Evolutionary conservation across 2,888 invertebrate genomes (phyloP).

Genomic region (Pemphredon lugubris): DNA sequence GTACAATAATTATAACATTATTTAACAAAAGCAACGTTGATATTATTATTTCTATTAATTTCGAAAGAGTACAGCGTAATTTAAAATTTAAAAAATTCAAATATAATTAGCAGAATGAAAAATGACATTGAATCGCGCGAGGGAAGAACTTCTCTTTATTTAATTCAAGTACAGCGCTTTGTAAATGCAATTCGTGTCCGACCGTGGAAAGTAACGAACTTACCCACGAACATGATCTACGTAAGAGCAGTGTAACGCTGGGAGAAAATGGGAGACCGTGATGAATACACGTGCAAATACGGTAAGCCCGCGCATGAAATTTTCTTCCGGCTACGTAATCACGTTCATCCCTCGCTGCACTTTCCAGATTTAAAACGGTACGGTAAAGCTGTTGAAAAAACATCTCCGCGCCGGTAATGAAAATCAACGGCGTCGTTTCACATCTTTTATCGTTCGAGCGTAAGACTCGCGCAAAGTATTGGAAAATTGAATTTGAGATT

Average conservation of each 20-base stretch:
- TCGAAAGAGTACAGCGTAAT: no score
- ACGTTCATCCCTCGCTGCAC: background rate
- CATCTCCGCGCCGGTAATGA: no score
- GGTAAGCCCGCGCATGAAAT: background rate
- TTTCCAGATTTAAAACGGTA: background rate
- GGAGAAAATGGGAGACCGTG: slow-evolving; percentile 2
- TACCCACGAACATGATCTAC: slow-evolving; percentile 28
- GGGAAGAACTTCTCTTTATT: background rate
- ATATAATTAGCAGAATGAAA: no score
- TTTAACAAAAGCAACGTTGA: no score
- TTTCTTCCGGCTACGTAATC: background rate
- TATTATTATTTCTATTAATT: no score
- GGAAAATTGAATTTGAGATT: no score
- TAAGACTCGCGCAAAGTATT: no score
- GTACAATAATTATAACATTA: no score
- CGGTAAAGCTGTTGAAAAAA: no score
- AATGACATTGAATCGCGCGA: background rate
- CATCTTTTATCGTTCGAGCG: no score
- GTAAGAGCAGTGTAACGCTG: background rate
- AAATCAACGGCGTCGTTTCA: no score
- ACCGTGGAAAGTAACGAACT: slow-evolving; percentile 18
- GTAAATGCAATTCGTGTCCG: slow-evolving; percentile 6
- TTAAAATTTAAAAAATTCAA: no score
- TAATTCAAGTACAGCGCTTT: background rate
- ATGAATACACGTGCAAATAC: slow-evolving; percentile 4